Percentiles rank a stretch among this genome's conserved stretches.
Conservation (phyloP, 2,113 vertebrate genomes). For the Dasypus novemcinctus region DNA sequence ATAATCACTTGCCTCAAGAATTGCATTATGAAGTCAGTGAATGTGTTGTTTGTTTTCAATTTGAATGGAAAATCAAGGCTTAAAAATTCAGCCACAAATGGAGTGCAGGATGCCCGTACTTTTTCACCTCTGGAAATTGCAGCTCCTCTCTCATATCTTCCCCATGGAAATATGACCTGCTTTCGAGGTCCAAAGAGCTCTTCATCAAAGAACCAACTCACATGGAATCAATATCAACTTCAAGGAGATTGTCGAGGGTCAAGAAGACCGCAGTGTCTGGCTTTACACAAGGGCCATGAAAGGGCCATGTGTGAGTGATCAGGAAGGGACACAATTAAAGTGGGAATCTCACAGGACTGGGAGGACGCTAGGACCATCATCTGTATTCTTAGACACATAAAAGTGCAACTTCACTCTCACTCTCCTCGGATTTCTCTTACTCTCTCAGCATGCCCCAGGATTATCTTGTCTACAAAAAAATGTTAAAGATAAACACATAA, state of each 20-base stretch:
- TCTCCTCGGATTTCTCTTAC: background rate
- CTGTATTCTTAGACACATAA: no score
- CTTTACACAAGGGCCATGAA: background rate
- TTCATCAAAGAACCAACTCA: background rate
- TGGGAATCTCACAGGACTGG: background rate
- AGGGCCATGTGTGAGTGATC: background rate
- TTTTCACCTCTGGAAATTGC: rapidly evolving
- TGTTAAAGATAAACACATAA: background rate
- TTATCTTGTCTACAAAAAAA: background rate
- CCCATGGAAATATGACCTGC: rapidly evolving
- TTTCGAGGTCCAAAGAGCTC: no score
- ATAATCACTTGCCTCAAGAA: background rate
- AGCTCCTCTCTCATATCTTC: background rate
- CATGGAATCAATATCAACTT: background rate
- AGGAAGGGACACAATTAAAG: background rate
- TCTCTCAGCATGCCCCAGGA: background rate
- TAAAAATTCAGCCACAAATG: background rate
- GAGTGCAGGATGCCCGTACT: background rate
- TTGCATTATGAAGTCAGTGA: background rate
- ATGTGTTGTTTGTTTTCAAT: background rate
- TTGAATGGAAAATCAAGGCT: background rate
- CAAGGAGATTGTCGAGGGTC: background rate
- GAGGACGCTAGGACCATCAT: background rate
- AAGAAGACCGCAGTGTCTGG: background rate
- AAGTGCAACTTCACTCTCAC: background rate